A percentile compares a stretch with the other conserved stretches of the same genome.
These are phyloP conservation scores for Heliconius eleuchia DNA, from an alignment of 1,140 invertebrate species.

Conservation along the genomic window DNA sequence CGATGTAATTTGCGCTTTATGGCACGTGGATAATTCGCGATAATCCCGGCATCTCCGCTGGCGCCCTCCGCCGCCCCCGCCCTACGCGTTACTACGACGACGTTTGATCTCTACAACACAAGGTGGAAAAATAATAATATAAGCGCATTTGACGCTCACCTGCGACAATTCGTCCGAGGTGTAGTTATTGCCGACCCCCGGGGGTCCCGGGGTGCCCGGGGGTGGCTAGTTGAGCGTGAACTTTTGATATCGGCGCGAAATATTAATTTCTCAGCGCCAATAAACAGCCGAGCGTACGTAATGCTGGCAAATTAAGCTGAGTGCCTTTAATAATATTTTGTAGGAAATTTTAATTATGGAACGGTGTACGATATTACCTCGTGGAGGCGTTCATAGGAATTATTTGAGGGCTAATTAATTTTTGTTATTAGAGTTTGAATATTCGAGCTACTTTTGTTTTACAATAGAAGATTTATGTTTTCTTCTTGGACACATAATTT, in stretches of 20 bases:
- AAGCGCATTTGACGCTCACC: conserved; percentile 75
- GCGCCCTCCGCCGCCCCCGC: conserved; percentile 31
- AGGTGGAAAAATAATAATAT: conserved; percentile 76
- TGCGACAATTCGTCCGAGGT: conserved; percentile 71
- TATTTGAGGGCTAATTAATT: conserved; percentile 61
- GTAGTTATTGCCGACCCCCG: conserved; percentile 70
- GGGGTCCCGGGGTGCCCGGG: conserved; percentile 53
- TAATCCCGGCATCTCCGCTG: conserved; percentile 50
- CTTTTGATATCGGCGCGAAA: conserved; percentile 80
- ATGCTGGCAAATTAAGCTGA: conserved; percentile 78
- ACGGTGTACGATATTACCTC: conserved; percentile 57
- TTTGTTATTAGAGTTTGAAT: conserved; percentile 32
- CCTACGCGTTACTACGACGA: conserved; percentile 61
- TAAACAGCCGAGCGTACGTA: conserved; percentile 73
- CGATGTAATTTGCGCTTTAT: conserved; percentile 78
- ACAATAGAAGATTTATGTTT: conserved; percentile 23
- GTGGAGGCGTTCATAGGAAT: conserved; percentile 53
- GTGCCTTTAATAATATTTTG: conserved; percentile 76
- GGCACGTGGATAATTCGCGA: conserved; percentile 76
- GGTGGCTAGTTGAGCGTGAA: conserved; percentile 79
- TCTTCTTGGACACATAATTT: not conserved
- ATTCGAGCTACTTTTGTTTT: conserved; percentile 6
- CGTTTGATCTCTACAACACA: conserved; percentile 72
- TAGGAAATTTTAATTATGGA: conserved; percentile 74
- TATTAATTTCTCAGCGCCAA: conserved; percentile 79